Evolutionary conservation across 2,888 invertebrate species (phyloP).

Genomic region (Apocheima hispidaria): DNA sequence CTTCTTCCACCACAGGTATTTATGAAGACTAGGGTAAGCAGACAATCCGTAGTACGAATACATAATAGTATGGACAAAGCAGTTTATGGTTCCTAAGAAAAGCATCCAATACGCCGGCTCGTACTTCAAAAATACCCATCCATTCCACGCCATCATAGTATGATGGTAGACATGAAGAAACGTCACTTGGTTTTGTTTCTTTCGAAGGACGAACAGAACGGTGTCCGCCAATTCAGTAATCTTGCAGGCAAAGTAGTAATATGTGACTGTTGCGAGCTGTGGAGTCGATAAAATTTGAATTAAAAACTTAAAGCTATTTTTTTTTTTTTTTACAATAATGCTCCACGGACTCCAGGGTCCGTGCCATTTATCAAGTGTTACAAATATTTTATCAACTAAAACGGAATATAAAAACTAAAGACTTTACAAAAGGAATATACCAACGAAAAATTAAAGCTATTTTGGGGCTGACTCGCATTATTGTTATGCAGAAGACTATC

Average conservation of each 20-base stretch:
- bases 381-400: no score
- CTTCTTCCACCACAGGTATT: slow-evolving; percentile 97
- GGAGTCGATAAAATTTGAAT: background rate
- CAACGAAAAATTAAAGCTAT: no score
- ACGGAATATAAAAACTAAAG: no score
- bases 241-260: slow-evolving; percentile 91
- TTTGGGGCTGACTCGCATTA: no score
- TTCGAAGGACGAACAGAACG: slow-evolving; percentile 94
- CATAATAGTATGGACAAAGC: slow-evolving; percentile 95
- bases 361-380: no score
- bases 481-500: no score
- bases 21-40: slow-evolving; percentile 93
- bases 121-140: slow-evolving; percentile 92
- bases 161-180: slow-evolving; percentile 96
- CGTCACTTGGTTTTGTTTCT: slow-evolving; percentile 93
- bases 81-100: slow-evolving; percentile 90
- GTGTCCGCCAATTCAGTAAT: slow-evolving; percentile 91
- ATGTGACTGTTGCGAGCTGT: slow-evolving; percentile 58
- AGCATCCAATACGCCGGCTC: slow-evolving; percentile 92
- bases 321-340: no score
- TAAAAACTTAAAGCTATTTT: no score
- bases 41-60: slow-evolving; percentile 93
- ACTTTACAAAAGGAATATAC: no score
- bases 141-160: slow-evolving; percentile 88
- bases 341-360: no score